phyloP scores from a whole-genome alignment of 2,797 vertebrate species.

The Octomys mimax region DNA sequence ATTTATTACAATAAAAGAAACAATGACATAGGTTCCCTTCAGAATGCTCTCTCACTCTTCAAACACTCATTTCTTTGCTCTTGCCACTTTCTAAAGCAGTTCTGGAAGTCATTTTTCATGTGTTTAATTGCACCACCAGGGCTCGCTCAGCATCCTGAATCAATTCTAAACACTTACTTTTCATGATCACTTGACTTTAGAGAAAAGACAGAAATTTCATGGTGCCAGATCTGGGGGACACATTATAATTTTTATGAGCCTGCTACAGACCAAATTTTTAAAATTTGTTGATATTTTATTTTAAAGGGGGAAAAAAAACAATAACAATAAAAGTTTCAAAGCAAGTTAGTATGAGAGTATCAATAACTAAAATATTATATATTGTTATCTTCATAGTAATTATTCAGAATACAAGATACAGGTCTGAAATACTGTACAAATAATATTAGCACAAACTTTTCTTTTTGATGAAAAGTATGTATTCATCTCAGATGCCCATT shows the following conservation, averaged over 20 bases:
- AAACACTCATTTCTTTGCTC: background rate
- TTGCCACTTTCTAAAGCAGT: background rate
- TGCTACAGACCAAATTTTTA: background rate
- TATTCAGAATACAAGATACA: background rate
- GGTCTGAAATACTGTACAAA: background rate
- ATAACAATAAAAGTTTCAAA: background rate
- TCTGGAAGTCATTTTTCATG: background rate
- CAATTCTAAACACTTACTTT: background rate
- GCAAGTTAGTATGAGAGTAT: background rate
- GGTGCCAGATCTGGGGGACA: background rate
- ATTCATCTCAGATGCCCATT: background rate
- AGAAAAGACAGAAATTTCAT: background rate
- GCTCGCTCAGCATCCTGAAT: background rate
- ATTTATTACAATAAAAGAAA: background rate
- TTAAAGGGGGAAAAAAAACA: background rate
- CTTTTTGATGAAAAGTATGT: background rate
- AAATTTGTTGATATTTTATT: background rate
- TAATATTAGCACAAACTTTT: background rate
- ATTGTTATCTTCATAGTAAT: background rate
- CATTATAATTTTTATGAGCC: background rate
- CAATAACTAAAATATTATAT: background rate
- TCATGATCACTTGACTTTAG: background rate
- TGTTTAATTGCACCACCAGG: background rate
- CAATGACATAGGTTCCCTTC: background rate
- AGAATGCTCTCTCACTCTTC: background rate